Evolutionary conservation across 2,113 vertebrate species (phyloP).

Genomic region (Onychorhynchus coronatus): DNA sequence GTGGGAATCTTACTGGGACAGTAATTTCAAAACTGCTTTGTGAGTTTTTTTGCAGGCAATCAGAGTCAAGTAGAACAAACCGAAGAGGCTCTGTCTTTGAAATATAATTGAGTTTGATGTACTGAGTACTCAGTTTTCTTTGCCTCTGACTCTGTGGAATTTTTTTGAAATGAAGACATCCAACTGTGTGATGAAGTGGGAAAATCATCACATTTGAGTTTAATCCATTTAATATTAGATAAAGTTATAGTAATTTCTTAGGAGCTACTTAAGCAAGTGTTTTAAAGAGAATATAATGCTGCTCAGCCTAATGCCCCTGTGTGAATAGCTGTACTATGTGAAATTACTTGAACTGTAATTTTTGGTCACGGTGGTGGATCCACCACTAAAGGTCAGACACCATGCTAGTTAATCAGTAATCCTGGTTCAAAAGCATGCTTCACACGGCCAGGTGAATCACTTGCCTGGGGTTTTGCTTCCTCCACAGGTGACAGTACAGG

Average conservation of each 20-base stretch:
- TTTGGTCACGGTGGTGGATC: neutral
- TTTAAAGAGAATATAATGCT: neutral
- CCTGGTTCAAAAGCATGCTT: neutral
- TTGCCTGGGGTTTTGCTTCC: neutral
- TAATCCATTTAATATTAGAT: neutral
- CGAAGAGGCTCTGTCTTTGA: neutral
- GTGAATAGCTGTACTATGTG: neutral
- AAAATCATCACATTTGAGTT: neutral
- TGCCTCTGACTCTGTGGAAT: neutral
- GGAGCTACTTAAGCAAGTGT: neutral
- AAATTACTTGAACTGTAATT: neutral
- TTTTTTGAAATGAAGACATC: neutral
- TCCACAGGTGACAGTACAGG: neutral
- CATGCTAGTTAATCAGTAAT: neutral
- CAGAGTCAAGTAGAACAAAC: neutral
- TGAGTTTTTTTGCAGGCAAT: neutral
- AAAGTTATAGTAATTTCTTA: neutral
- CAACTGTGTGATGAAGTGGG: neutral
- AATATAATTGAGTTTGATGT: slow-evolving; percentile 14
- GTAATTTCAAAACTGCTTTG: slow-evolving; percentile 12
- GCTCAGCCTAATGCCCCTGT: neutral
- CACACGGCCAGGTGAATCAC: neutral
- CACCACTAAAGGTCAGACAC: neutral
- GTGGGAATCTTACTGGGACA: slow-evolving; percentile 22
- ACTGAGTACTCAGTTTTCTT: neutral